phyloP scores from a whole-genome alignment of 2,888 invertebrate species.

The Boloria euphrosyne region DNA sequence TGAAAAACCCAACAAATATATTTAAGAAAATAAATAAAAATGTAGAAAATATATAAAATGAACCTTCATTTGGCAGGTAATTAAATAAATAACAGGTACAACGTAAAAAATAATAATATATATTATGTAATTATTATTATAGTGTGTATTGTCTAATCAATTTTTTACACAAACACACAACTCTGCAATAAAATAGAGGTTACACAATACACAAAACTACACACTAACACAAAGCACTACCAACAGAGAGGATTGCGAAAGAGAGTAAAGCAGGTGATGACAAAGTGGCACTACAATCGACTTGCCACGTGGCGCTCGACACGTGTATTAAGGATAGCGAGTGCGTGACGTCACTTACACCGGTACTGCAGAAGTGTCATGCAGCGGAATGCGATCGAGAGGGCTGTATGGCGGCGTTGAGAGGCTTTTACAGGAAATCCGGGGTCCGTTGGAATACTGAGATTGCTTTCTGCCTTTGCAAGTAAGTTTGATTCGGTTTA shows the following conservation, averaged over 20 bases:
- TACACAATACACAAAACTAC: constrained; percentile 35
- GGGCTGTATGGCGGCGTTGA: constrained; percentile 93
- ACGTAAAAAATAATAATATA: too few relatives aligned
- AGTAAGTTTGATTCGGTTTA: constrained; percentile 82
- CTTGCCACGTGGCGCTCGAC: constrained; percentile 93
- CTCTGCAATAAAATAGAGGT: neutral
- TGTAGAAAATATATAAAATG: too few relatives aligned
- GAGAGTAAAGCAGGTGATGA: constrained; percentile 80
- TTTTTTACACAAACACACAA: neutral
- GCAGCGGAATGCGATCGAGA: constrained; percentile 87
- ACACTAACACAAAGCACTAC: constrained; percentile 60
- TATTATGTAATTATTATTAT: too few relatives aligned
- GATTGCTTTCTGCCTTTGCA: constrained; percentile 96
- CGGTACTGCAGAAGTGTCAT: constrained; percentile 93
- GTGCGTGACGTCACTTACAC: constrained; percentile 89
- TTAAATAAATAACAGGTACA: too few relatives aligned
- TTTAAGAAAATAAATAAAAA: too few relatives aligned
- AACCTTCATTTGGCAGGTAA: too few relatives aligned
- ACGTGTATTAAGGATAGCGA: constrained; percentile 91
- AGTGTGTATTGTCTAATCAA: too few relatives aligned
- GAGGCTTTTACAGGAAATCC: constrained; percentile 92
- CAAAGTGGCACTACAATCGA: constrained; percentile 88
- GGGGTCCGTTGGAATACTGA: constrained; percentile 92
- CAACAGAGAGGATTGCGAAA: constrained; percentile 80
- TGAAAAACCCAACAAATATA: too few relatives aligned